Evolutionary conservation across 2,113 vertebrate species (phyloP), one percentile per base, ranked within the genome.

Genomic region (Nymphicus hollandicus): DNA sequence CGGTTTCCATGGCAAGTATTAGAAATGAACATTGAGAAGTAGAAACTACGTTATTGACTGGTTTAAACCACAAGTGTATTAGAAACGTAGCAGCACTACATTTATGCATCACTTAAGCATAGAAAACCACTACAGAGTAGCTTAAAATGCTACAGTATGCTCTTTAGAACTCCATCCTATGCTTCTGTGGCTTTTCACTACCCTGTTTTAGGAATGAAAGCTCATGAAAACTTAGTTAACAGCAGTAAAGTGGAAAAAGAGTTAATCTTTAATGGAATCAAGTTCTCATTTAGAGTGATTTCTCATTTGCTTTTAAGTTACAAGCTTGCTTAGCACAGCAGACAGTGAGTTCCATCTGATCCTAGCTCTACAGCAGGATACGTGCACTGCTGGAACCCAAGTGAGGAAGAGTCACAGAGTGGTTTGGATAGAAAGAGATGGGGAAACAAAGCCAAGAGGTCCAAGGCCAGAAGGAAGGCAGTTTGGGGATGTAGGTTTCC

Each of bases 391-490:
- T 92, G 78, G 87, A 97, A 96, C 55, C 53, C 91, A 92, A 70
- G 88, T 1, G 12, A 76, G 96, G 61, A 91, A 74, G 91, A 93
- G 93, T 82, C 88, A 82, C 2, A 6, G 93, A 95, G 91, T 60
- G 83, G 94, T 69, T 96, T 91, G 82, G 96, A 90, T 5, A 85
- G 65, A 90, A 77, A 92, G 79, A 88, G 55, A 28, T 44, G 76
- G 52, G 58, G 85, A 81, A 92, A 97, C 80, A 96, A 96, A 89
- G 65, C 43, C 47, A 96, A 93, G 91, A 96, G 27, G 96, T 87
- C 72, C 83, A 95, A 97, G 91, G 89, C 91, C 93, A 96, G 88
- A 91, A 96, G 80, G 60, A 9, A 91, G 65, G 70, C 79, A 37
- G 81, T 87, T 95, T 85, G 83, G 46, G 39, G n/a, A 65, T 65